Evolutionary conservation across 2,888 invertebrate genomes (phyloP).

Genomic region (Metallyticus violacea): DNA sequence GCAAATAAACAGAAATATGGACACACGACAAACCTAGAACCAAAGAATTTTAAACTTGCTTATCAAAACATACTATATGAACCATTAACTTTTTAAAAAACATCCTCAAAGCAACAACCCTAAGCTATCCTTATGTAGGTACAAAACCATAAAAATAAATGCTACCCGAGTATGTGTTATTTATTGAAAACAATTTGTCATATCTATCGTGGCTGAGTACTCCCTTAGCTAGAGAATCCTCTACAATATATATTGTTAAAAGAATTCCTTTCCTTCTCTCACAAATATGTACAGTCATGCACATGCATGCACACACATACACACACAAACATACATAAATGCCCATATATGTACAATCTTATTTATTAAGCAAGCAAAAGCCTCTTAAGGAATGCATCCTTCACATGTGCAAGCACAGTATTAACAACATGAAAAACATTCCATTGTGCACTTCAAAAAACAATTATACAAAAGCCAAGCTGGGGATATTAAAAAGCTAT

Average conservation of each 20-base stretch:
- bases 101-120: not conserved
- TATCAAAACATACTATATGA: too few species aligned
- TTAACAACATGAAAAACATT: not conserved
- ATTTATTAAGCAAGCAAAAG: not conserved
- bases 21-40: too few species aligned
- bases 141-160: not conserved
- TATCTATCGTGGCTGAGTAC: not conserved
- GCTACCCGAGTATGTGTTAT: too few species aligned
- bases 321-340: not conserved
- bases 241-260: too few species aligned
- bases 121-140: not conserved
- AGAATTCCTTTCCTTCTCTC: not conserved
- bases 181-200: not conserved
- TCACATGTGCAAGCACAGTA: too few species aligned
- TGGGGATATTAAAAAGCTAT: not conserved
- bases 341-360: not conserved
- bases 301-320: not conserved
- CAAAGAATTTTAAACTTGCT: too few species aligned
- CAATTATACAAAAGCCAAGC: not conserved
- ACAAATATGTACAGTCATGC: not conserved
- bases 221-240: not conserved
- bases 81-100: too few species aligned
- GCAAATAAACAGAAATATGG: not conserved
- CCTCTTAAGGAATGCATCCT: not conserved
- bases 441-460: not conserved